Base-by-base conservation (phyloP, 2,888 invertebrate genomes). In the Ramazzottius varieornatus region DNA sequence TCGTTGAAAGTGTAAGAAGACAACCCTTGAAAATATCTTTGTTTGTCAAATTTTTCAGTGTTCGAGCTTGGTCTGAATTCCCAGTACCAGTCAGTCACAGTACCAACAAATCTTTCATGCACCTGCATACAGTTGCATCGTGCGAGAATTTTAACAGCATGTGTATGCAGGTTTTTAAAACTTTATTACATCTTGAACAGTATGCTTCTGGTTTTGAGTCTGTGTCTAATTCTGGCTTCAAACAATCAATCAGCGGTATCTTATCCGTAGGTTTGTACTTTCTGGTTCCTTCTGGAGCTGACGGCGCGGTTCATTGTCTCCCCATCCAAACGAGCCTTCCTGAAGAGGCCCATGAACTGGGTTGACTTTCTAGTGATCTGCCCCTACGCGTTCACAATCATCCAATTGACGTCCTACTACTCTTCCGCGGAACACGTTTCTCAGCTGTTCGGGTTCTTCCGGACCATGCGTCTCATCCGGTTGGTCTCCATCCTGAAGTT, bases 211-310 rank as follows among this genome's bases (percentile, higher is more conserved):
- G n/a, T n/a, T n/a, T n/a, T n/a, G n/a, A n/a, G n/a, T n/a, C n/a
- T n/a, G n/a, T n/a, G n/a, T n/a, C n/a, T n/a, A n/a, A n/a, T n/a
- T n/a, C n/a, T n/a, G n/a, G n/a, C n/a, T n/a, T n/a, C n/a, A n/a
- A n/a, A n/a, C n/a, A n/a, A n/a, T n/a, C n/a, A n/a, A n/a, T n/a
- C n/a, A n/a, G n/a, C n/a, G n/a, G n/a, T n/a, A n/a, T n/a, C n/a
- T 40, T 40, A 8, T 40, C 20, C 40, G 40, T 20, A 40, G 40
- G 40, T 40, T 40, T 76, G 76, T 70, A 75, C 74, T 4, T 69
- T 71, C n/a, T 76, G 75, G 73, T 76, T 76, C 69, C 74, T 75
- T 1, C 66, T 74, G n/a, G 76, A 76, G 70, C 71, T 75, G 2
- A 65, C 73, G 40, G 68, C 74, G 1, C 72, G 76, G 2, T 72